These are phyloP conservation scores for Bubo scandiacus DNA, from an alignment of 2,113 vertebrate genomes.

Conservation along the genomic window DNA sequence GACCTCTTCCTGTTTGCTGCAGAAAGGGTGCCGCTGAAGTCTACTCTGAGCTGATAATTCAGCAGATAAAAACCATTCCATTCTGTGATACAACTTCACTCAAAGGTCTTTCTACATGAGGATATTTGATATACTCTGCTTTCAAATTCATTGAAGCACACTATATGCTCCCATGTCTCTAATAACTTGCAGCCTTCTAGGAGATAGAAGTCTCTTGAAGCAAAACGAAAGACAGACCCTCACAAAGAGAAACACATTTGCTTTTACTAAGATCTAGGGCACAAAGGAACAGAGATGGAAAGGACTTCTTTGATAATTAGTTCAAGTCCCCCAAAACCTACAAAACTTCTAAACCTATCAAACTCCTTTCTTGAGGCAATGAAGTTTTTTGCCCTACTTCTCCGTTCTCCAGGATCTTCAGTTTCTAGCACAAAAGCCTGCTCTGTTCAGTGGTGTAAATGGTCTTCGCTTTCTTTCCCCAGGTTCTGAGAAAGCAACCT, in stretches of 20 bases:
- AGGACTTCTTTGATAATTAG: slow-evolving; percentile 35
- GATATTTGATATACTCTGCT: slow-evolving; percentile 46
- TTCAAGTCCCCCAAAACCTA: slow-evolving; percentile 18
- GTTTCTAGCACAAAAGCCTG: neutral
- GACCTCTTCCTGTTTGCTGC: slow-evolving; percentile 25
- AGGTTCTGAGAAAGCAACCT: neutral
- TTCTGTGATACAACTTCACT: neutral
- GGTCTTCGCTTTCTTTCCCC: neutral
- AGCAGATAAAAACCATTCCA: slow-evolving; percentile 36
- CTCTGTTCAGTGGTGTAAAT: neutral
- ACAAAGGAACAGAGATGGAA: slow-evolving; percentile 29
- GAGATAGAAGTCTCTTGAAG: slow-evolving; percentile 33
- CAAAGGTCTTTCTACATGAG: slow-evolving; percentile 18
- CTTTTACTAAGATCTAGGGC: slow-evolving; percentile 21
- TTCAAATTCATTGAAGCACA: slow-evolving; percentile 55
- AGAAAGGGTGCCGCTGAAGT: slow-evolving; percentile 20
- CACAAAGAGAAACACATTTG: slow-evolving; percentile 6
- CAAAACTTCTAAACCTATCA: slow-evolving; percentile 25
- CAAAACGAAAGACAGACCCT: slow-evolving; percentile 39
- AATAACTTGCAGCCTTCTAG: slow-evolving; percentile 45
- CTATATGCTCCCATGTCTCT: slow-evolving; percentile 8
- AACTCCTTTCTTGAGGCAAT: slow-evolving; percentile 3
- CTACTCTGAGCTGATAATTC: slow-evolving; percentile 27
- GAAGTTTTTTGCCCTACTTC: slow-evolving; percentile 49
- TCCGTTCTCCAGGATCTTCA: neutral